Evolutionary conservation across 2,797 vertebrate genomes (phyloP).

Genomic region (Acanthiza pusilla): DNA sequence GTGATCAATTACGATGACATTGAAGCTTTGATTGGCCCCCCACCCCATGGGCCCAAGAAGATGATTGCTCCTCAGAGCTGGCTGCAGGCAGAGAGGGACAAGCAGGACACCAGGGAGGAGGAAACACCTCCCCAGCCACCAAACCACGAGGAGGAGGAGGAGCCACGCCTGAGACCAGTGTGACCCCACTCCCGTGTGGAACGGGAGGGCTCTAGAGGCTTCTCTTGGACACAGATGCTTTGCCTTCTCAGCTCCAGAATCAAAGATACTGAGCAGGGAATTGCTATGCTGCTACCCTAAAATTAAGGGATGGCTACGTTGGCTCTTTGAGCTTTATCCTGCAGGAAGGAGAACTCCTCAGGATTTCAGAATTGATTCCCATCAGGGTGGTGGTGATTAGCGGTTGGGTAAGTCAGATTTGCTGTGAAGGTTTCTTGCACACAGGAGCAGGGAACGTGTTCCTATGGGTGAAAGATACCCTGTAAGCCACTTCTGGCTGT

Average conservation of each 20-base stretch:
- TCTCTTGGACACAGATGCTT: not conserved
- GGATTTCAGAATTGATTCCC: not conserved
- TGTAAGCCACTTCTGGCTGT: not conserved
- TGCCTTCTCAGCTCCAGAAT: not conserved
- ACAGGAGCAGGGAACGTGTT: fast-evolving
- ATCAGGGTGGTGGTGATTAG: not conserved
- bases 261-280: not conserved
- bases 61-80: constrained; percentile 92
- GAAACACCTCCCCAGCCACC: constrained; percentile 71
- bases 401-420: not conserved
- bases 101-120: constrained; percentile 85
- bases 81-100: constrained; percentile 89
- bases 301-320: fast-evolving
- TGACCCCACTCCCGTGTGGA: not conserved
- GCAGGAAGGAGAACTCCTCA: not conserved
- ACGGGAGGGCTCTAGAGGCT: not conserved
- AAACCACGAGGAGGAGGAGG: constrained; percentile 63
- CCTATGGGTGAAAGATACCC: not conserved
- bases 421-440: not conserved
- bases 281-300: not conserved
- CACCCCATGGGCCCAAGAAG: constrained; percentile 90
- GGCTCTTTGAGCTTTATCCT: not conserved
- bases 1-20: constrained; percentile 97
- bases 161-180: constrained; percentile 67
- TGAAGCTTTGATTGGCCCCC: constrained; percentile 87